Evolutionary conservation across 2,888 invertebrate species (phyloP).

Genomic region (Cantharis rufa): DNA sequence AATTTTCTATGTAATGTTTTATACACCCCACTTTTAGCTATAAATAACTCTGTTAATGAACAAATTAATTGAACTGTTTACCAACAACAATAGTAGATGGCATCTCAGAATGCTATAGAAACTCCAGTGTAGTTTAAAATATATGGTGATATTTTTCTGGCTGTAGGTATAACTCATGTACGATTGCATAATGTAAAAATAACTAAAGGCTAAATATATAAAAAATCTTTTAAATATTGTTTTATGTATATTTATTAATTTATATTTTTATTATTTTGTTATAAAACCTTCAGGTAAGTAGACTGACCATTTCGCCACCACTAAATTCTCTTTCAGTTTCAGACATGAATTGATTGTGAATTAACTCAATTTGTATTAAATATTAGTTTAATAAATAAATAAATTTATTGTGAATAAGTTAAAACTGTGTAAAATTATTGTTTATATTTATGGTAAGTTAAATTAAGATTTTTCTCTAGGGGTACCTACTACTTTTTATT

Average conservation of each 20-base stretch:
- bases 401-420: neutral
- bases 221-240: slow-evolving; percentile 47
- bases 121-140: slow-evolving; percentile 58
- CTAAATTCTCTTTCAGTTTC: slow-evolving; percentile 14
- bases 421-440: neutral
- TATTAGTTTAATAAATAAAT: neutral
- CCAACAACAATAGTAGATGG: slow-evolving; percentile 40
- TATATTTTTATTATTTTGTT: neutral
- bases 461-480: neutral
- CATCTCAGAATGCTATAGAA: slow-evolving; percentile 51
- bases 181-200: slow-evolving; percentile 57
- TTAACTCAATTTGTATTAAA: slow-evolving; percentile 4
- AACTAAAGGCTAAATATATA: slow-evolving; percentile 58
- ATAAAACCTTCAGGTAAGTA: neutral
- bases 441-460: neutral
- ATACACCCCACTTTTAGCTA: slow-evolving; percentile 51
- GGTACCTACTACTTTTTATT: neutral
- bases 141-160: slow-evolving; percentile 59
- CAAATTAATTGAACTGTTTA: slow-evolving; percentile 30
- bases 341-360: slow-evolving; percentile 24
- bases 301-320: neutral
- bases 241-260: neutral
- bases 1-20: slow-evolving; percentile 55
- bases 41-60: slow-evolving; percentile 45
- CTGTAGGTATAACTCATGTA: slow-evolving; percentile 59